A percentile compares a stretch with the other conserved stretches of the same genome.
These are phyloP conservation scores for Petrocephalus zakoni DNA, from an alignment of 2,113 vertebrate genomes.

Conservation along the genomic window DNA sequence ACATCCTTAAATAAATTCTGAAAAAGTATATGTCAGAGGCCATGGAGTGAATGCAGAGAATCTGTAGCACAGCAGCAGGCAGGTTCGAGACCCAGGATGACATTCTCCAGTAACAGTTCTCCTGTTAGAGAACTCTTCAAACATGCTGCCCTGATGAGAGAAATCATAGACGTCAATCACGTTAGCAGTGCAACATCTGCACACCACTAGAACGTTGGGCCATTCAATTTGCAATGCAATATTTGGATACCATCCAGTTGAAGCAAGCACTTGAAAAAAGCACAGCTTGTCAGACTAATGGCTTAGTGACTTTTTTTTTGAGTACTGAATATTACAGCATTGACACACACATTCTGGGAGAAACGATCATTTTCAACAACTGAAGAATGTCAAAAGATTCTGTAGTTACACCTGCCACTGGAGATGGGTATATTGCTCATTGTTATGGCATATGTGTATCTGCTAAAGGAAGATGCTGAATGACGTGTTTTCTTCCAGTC, in stretches of 20 bases:
- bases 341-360: background rate
- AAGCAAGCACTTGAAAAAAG: slow-evolving; percentile 42
- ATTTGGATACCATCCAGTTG: slow-evolving; percentile 39
- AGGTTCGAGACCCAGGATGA: slow-evolving; percentile 58
- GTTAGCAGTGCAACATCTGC: background rate
- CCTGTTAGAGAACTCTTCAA: slow-evolving; percentile 35
- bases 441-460: background rate
- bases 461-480: background rate
- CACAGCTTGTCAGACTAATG: slow-evolving; percentile 44
- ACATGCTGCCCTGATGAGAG: slow-evolving; percentile 43
- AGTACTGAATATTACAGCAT: slow-evolving; percentile 35
- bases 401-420: background rate
- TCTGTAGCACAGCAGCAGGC: slow-evolving; percentile 54
- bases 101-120: slow-evolving; percentile 63
- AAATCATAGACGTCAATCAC: slow-evolving; percentile 38
- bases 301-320: slow-evolving; percentile 22
- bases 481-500: background rate
- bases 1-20: slow-evolving; percentile 45
- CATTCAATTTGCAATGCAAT: slow-evolving; percentile 38
- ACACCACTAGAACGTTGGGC: slow-evolving; percentile 28
- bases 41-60: slow-evolving; percentile 55
- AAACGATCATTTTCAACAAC: background rate
- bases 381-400: background rate
- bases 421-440: background rate
- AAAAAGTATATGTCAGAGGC: slow-evolving; percentile 39